A percentile compares a stretch with the other conserved stretches of the same genome.
Evolutionary conservation across 2,113 vertebrate species (phyloP).

Genomic region (Silurus asotus): DNA sequence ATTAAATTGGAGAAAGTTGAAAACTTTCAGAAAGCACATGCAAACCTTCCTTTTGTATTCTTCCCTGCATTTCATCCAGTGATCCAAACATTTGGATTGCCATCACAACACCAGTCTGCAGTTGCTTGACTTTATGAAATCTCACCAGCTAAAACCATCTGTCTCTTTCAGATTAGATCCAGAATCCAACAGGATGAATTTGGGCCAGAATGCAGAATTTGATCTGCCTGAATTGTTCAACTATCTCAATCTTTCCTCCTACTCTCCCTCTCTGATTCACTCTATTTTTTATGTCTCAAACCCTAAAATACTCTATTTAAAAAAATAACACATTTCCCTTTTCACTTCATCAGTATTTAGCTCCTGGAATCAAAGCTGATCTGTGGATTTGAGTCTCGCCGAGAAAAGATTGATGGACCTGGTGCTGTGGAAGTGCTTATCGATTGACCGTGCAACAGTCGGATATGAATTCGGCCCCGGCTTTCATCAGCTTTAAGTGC

Average conservation of each 20-base stretch:
- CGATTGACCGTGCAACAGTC: constrained; percentile 43
- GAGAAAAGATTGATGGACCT: constrained; percentile 46
- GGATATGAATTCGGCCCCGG: constrained; percentile 47
- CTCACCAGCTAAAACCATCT: background rate
- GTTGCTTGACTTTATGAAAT: constrained; percentile 6
- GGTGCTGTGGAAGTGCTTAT: constrained; percentile 42
- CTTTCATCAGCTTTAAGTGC: constrained; percentile 40
- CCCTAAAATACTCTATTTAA: constrained; percentile 13
- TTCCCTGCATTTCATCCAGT: background rate
- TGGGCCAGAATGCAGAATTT: constrained; percentile 13
- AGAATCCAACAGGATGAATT: constrained; percentile 1
- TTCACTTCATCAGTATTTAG: constrained; percentile 34
- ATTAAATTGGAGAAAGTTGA: background rate
- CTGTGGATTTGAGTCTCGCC: constrained; percentile 39
- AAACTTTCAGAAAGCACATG: background rate
- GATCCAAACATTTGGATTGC: constrained; percentile 3
- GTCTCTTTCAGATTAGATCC: constrained; percentile 13
- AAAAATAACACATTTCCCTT: constrained; percentile 12
- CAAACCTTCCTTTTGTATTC: background rate
- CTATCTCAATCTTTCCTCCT: background rate
- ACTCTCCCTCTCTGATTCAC: background rate
- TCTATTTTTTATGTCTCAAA: background rate
- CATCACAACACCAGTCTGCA: background rate
- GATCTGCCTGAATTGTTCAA: background rate
- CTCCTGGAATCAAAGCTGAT: constrained; percentile 40